A percentile compares a stretch with the other conserved stretches of the same genome.
Conservation (phyloP, 2,113 vertebrate genomes). For the Mustelus asterias region DNA sequence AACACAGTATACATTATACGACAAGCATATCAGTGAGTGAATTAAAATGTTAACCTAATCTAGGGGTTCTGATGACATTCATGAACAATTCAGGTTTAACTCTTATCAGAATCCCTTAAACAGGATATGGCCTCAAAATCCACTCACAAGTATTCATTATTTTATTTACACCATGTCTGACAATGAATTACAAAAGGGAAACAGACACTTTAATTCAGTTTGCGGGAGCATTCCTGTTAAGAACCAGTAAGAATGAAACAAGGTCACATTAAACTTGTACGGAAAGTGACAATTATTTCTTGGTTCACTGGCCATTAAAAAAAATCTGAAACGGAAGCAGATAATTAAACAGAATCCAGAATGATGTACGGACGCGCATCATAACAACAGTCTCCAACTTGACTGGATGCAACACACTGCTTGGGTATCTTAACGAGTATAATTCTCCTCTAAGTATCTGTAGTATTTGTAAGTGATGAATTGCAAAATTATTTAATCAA, state of each 20-base stretch:
- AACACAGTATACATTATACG: slow-evolving; percentile 32
- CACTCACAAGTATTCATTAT: slow-evolving; percentile 18
- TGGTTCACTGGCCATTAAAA: slow-evolving; percentile 22
- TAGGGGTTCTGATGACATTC: slow-evolving; percentile 15
- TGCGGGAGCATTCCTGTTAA: slow-evolving; percentile 11
- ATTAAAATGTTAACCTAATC: slow-evolving; percentile 21
- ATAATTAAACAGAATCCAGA: neutral
- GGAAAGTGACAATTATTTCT: slow-evolving; percentile 34
- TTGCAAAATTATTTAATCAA: neutral
- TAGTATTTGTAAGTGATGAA: slow-evolving; percentile 1
- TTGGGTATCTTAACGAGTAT: slow-evolving; percentile 18
- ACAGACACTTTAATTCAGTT: slow-evolving; percentile 34
- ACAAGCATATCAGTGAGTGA: slow-evolving; percentile 33
- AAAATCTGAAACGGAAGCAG: neutral
- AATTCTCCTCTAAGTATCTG: neutral
- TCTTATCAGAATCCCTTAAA: slow-evolving; percentile 28
- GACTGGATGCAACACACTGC: neutral
- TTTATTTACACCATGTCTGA: slow-evolving; percentile 33
- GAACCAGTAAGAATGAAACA: slow-evolving; percentile 26
- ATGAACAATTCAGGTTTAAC: neutral
- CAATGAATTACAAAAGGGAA: slow-evolving; percentile 34
- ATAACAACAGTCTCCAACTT: slow-evolving; percentile 16
- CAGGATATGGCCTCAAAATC: slow-evolving; percentile 25
- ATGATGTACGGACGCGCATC: neutral
- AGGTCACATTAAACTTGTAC: slow-evolving; percentile 35